These are phyloP conservation scores for Malachius bipustulatus DNA, from an alignment of 2,888 invertebrate species.

Conservation along the genomic window DNA sequence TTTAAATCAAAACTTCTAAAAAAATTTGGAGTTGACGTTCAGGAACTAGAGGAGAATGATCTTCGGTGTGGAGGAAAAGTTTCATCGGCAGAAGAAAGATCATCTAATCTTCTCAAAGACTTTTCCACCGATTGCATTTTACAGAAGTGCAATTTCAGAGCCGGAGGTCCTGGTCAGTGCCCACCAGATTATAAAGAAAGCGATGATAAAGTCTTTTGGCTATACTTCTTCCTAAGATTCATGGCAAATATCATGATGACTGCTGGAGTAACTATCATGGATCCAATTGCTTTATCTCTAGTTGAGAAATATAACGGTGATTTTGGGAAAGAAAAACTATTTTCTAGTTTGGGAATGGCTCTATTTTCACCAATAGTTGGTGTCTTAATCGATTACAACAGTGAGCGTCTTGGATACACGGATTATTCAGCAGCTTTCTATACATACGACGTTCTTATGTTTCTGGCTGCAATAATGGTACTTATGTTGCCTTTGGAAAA, in stretches of 20 bases:
- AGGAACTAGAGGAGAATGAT: conserved; percentile 61
- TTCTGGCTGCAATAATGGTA: conserved; percentile 61
- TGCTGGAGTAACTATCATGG: conserved; percentile 79
- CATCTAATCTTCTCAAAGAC: conserved; percentile 45
- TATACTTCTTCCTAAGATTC: conserved; percentile 69
- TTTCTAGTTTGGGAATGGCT: conserved; percentile 73
- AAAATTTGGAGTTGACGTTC: conserved; percentile 58
- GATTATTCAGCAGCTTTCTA: conserved; percentile 86
- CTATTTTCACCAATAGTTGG: conserved; percentile 72
- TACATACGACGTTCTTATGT: conserved; percentile 60
- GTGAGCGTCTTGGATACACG: conserved; percentile 56
- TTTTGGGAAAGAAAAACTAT: conserved; percentile 67
- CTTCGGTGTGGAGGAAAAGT: conserved; percentile 64
- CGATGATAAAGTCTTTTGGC: conserved; percentile 67
- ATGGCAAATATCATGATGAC: conserved; percentile 71
- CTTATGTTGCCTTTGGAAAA: conserved; percentile 68
- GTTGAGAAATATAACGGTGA: conserved; percentile 75
- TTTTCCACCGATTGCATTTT: conserved; percentile 61
- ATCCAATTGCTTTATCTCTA: conserved; percentile 76
- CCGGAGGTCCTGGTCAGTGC: conserved; percentile 65
- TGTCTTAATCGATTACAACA: conserved; percentile 61
- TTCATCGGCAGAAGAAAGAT: conserved; percentile 52
- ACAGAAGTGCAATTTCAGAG: conserved; percentile 62
- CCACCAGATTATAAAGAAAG: conserved; percentile 70
- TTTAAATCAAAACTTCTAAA: conserved; percentile 54